Evolutionary conservation across 1,140 invertebrate genomes (phyloP), one percentile per base, ranked within the genome.

Genomic region (Drosophila ambigua): DNA sequence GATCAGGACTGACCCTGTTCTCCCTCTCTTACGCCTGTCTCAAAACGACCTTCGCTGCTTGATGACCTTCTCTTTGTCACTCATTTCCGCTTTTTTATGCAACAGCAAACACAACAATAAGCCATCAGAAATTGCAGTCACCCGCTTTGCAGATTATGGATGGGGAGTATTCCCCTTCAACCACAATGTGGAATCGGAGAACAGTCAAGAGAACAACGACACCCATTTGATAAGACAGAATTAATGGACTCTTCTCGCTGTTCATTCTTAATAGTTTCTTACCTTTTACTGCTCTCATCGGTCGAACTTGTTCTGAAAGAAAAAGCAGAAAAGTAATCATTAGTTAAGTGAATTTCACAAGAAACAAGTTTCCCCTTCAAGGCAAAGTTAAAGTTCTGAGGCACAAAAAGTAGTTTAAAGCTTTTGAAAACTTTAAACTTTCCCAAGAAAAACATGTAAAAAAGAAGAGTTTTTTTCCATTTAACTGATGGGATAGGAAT

Each of bases 321-420:
- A 69, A 68, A 57, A 39, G 11, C 20, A 43, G 49, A 13, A 43
- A 52, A 20, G 44, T 57, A 9, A 57, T 58, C 49, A 69, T 69
- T 68, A 69, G 51, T 69, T 44, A 68, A 69, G 48, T 69, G 50
- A 50, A 31, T 23, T 69, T 48, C 16, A 15, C 16, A 48, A 69
- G 35, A 39, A 13, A 4, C 35, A 13, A 69, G 51, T 69, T 43
- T 24, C n/a, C 26, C 35, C 49, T 44, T 50, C 35, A 15, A 49
- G 31, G n/a, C 55, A 68, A 69, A 43, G 54, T 31, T 31, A 48
- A 68, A 69, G 66, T 69, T 68, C 15, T 23, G 24, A n/a, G 31
- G n/a, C 16, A 26, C 8, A 11, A 48, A 69, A 68, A 39, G 35
- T 39, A 39, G 66, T 57, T 69, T 58, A 68, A 43, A 50, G 66